Percentiles rank a stretch among this genome's conserved stretches.
Conservation (phyloP, 2,888 invertebrate species). For the Alcis repandata region DNA sequence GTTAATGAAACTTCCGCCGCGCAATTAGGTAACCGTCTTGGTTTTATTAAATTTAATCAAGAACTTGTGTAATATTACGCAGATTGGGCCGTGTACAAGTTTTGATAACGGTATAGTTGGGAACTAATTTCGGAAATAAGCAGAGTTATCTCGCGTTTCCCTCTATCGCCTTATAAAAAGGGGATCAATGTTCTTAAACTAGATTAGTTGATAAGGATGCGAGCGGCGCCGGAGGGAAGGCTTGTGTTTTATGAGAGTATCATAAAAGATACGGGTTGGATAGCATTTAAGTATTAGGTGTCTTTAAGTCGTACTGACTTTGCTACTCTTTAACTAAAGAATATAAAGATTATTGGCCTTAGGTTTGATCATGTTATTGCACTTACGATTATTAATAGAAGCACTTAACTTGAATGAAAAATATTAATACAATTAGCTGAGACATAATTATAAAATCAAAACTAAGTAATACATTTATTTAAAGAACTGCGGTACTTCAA, state of each 20-base stretch:
- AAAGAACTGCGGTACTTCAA: no score
- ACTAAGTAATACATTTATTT: no score
- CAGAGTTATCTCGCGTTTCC: conserved; percentile 77
- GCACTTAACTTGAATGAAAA: no score
- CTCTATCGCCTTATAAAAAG: conserved; percentile 79
- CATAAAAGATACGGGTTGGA: conserved; percentile 1
- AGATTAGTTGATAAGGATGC: conserved; percentile 63
- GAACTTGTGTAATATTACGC: conserved; percentile 86
- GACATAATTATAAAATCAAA: no score
- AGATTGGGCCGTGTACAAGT: conserved; percentile 85
- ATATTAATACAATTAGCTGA: no score
- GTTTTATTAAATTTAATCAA: conserved; percentile 87
- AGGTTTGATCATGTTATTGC: no score
- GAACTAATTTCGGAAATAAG: conserved; percentile 84
- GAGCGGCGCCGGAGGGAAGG: conserved; percentile 40
- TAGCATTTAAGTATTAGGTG: not conserved
- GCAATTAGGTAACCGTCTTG: conserved; percentile 85
- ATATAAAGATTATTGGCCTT: no score
- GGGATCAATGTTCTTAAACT: conserved; percentile 73
- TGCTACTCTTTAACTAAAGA: no score
- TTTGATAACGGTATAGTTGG: conserved; percentile 83
- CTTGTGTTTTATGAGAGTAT: conserved; percentile 9
- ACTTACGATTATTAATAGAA: no score
- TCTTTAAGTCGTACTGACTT: no score
- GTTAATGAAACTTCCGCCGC: conserved; percentile 81